Evolutionary conservation across 2,797 vertebrate genomes (phyloP), one percentile per base, ranked within the genome.

Genomic region (Natrix natrix): DNA sequence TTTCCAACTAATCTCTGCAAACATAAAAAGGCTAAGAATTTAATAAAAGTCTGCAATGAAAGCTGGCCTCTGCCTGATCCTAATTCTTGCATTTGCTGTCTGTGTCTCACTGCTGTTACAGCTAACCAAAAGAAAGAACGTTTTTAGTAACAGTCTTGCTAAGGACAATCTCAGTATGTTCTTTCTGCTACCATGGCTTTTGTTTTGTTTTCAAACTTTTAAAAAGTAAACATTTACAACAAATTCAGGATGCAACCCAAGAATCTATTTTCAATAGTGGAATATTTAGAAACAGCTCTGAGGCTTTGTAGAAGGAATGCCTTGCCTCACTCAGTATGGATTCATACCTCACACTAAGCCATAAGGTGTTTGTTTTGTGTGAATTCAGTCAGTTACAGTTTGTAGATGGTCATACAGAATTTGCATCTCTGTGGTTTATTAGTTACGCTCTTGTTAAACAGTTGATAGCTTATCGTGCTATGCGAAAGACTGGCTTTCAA

Each of bases 1-100:
- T 78, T 92, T 92, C 87, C 91, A 92, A 89, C 37, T 55, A 14
- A 89, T 92, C 55, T 59, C 69, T 26, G 14, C 28, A 89, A 83
- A 56, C 28, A 87, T 87, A 66, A 91, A 91, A 87, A 66, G 26
- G n/a, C 60, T 12, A 87, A 48, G 60, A 86, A 91, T 52, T 61
- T 61, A 91, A 86, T 56, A 43, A 43, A 66, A 26, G 32, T 52
- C 56, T 89, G n/a, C 28, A 78, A 56, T 43, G 20, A 87, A 88
- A 78, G 16, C 20, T 83, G 55, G 28, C 55, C 52, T 60, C 78
- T 89, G 89, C 26, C 78, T 43, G 37, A 89, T 83, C 52, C 61
- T 17, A 43, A 63, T 66, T 52, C 63, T 66, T 14, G 43, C 12
- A 92, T 66, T 92, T 54, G 17, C 14, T 43, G 16, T 48, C 60